Percentiles rank a stretch among this genome's conserved stretches.
Conservation (phyloP, 2,888 invertebrate genomes). For the Caenorhabditis zanzibari region DNA sequence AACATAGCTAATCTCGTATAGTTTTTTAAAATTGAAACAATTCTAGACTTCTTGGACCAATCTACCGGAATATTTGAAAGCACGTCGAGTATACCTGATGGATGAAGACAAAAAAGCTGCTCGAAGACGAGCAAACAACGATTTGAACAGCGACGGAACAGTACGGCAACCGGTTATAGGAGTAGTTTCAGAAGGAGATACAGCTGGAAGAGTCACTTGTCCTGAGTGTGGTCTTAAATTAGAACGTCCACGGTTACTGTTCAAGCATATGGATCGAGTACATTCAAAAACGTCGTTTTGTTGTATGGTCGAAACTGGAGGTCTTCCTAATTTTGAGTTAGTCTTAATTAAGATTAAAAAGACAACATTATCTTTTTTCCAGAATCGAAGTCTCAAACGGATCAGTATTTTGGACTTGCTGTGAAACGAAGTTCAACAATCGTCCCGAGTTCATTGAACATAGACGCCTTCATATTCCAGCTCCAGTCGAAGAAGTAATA, state of each 20-base stretch:
- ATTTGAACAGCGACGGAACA: conserved; percentile 20
- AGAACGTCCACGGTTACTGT: conserved; percentile 76
- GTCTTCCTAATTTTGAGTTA: conserved; percentile 59
- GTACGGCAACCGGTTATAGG: conserved; percentile 39
- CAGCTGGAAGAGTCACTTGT: conserved; percentile 71
- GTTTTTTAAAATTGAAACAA: neutral
- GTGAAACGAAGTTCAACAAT: conserved; percentile 70
- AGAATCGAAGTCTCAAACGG: conserved; percentile 68
- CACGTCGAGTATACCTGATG: conserved; percentile 36
- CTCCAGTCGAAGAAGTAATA: conserved; percentile 45
- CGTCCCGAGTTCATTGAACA: conserved; percentile 55
- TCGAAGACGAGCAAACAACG: conserved; percentile 21
- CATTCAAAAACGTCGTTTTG: conserved; percentile 75
- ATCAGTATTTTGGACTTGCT: conserved; percentile 75
- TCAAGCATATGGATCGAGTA: conserved; percentile 80
- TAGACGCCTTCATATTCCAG: conserved; percentile 55
- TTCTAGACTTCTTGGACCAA: conserved; percentile 39
- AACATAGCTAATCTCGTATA: neutral
- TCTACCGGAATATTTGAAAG: conserved; percentile 37
- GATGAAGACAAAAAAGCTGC: conserved; percentile 34
- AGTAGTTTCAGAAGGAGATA: conserved; percentile 57
- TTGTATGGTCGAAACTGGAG: conserved; percentile 64
- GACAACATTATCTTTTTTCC: conserved; percentile 28
- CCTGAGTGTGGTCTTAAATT: conserved; percentile 78
- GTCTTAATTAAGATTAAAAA: neutral